phyloP scores from a whole-genome alignment of 2,113 vertebrate genomes.

The Tringa solitaria region DNA sequence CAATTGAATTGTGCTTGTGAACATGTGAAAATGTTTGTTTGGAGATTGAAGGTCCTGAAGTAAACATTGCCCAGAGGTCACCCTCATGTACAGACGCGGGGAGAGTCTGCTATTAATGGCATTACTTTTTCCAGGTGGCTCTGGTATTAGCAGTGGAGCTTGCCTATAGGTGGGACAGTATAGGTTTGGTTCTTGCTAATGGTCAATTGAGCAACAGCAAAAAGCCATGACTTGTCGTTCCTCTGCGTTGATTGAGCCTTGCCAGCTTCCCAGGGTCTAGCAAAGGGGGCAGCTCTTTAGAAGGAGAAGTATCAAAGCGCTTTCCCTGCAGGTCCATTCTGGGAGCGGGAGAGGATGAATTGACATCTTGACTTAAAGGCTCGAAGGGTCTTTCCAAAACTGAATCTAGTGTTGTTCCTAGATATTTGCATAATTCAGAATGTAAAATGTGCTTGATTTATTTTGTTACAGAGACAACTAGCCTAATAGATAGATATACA shows the following conservation, averaged over 20 bases:
- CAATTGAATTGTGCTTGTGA: conserved; percentile 66
- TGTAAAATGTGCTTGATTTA: neutral
- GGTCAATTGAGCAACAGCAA: neutral
- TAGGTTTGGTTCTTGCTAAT: neutral
- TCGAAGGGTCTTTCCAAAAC: neutral
- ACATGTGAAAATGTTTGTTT: conserved; percentile 48
- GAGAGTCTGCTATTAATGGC: neutral
- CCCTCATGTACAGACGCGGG: neutral
- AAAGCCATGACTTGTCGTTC: neutral
- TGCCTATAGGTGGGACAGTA: neutral
- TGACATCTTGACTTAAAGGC: neutral
- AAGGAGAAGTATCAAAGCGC: neutral
- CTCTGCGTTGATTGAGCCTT: neutral
- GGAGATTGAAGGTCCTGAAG: neutral
- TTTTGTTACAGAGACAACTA: neutral
- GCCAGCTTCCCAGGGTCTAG: neutral
- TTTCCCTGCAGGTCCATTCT: neutral
- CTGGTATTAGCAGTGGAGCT: neutral
- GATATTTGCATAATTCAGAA: neutral
- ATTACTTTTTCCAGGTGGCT: neutral
- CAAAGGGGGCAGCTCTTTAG: neutral
- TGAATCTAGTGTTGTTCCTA: neutral
- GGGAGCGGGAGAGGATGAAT: neutral
- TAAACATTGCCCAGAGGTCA: neutral
- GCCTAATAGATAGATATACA: neutral